A percentile compares a stretch with the other conserved stretches of the same genome.
These are phyloP conservation scores for Esox niger DNA, from an alignment of 2,113 vertebrate genomes.

Conservation along the genomic window DNA sequence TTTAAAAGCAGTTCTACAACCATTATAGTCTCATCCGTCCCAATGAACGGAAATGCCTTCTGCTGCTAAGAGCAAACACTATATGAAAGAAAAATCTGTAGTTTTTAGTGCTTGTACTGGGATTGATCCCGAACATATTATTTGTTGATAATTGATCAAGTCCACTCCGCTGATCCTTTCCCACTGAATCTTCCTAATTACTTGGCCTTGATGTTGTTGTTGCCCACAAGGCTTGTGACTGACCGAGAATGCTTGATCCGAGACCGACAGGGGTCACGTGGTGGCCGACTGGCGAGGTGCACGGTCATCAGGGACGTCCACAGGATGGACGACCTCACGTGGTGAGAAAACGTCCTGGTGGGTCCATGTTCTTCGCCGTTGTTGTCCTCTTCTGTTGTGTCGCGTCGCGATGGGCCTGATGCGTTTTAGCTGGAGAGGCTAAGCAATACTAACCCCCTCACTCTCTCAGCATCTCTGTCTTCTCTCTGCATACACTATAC, in stretches of 20 bases:
- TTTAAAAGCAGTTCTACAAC: conserved; percentile 10
- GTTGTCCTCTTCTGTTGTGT: conserved; percentile 23
- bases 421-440: conserved; percentile 48
- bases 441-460: conserved; percentile 66
- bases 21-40: conserved; percentile 51
- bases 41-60: conserved; percentile 67
- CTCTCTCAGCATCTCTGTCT: conserved; percentile 48
- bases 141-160: conserved; percentile 36
- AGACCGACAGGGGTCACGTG: too few relatives aligned
- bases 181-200: conserved; percentile 44
- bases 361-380: conserved; percentile 29
- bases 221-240: conserved; percentile 26
- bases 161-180: conserved; percentile 44
- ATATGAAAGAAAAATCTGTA: conserved; percentile 41
- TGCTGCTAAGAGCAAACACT: conserved; percentile 55
- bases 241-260: not conserved
- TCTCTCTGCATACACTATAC: conserved; percentile 53
- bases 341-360: conserved; percentile 16
- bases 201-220: conserved; percentile 39
- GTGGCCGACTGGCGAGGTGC: not conserved
- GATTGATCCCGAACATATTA: conserved; percentile 32
- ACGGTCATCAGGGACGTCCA: not conserved
- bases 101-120: conserved; percentile 42
- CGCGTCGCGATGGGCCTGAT: conserved; percentile 24
- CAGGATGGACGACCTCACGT: conserved; percentile 9